Evolutionary conservation across 2,113 vertebrate genomes (phyloP), one percentile per base, ranked within the genome.

Genomic region (Misgurnus mizolepis): DNA sequence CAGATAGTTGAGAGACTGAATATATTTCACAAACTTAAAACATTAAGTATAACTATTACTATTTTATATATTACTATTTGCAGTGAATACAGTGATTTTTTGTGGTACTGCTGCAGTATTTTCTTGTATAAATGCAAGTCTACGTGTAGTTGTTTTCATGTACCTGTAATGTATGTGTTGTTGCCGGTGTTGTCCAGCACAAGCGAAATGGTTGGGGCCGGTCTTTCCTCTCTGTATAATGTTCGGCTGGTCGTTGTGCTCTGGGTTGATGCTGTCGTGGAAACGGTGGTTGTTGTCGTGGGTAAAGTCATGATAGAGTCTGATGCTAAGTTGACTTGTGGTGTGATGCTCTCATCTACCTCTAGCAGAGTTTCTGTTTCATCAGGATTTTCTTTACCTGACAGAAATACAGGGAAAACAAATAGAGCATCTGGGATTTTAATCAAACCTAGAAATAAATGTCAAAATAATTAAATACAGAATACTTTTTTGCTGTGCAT

Each of bases 291-390:
- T 4, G 83, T 79, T 8, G 70, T 78, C 2, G 68, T 78, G 27
- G 73, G 27, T 6, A 83, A 50, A 11, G 76, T 7, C 14, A 34
- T 7, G 5, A n/a, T 41, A 1, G 34, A 58, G 10, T 81, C 9
- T 0, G 85, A 70, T 0, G 1, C 64, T 34, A 82, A 15, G 0
- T 80, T 89, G 75, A 84, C 85, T 4, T 84, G 81, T 0, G 5
- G 5, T 56, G 90, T 88, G 0, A 1, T 49, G 0, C 88, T 85
- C 75, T 65, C 85, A 0, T 73, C 72, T 50, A 88, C 75, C 2
- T 80, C 71, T n/a, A 53, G 82, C 65, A 83, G 34, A 0, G 71
- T 80, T 2, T 83, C 77, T 0, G 85, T 86, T 53, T 94, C 90
- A 0, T 88, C 86, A 0, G 86, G 82, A 62, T 75, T 90, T 7